phyloP scores from a whole-genome alignment of 1,140 invertebrate genomes.

The Brachionus rubens region DNA sequence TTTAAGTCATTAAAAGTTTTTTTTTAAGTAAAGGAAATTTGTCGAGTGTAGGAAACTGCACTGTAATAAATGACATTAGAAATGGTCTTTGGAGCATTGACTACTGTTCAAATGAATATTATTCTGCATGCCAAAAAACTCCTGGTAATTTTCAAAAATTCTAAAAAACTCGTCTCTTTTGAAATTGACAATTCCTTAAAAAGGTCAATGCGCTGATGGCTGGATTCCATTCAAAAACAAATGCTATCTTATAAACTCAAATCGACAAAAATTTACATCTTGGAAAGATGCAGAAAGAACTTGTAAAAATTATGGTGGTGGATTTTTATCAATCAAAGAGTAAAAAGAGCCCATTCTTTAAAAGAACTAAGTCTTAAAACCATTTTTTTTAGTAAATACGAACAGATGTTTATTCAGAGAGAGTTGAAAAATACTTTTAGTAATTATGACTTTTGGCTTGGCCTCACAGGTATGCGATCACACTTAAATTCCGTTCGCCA shows the following conservation, averaged over 20 bases:
- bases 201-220: slow-evolving; percentile 35
- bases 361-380: not conserved
- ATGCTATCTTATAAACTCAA: slow-evolving; percentile 31
- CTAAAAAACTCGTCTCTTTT: not conserved
- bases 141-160: not conserved
- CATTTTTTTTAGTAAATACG: slow-evolving; percentile 6
- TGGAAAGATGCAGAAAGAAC: slow-evolving; percentile 18
- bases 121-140: slow-evolving; percentile 41
- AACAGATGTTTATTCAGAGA: slow-evolving; percentile 35
- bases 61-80: slow-evolving; percentile 26
- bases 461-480: slow-evolving; percentile 39
- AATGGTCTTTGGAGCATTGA: slow-evolving; percentile 40
- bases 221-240: slow-evolving; percentile 44
- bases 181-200: not conserved
- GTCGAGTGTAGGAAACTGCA: slow-evolving; percentile 14
- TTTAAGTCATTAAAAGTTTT: not conserved
- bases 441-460: slow-evolving; percentile 31
- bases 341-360: not conserved
- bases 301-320: slow-evolving; percentile 22
- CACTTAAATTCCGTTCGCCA: too few relatives aligned
- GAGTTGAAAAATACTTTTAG: slow-evolving; percentile 24
- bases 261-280: not conserved
- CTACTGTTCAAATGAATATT: slow-evolving; percentile 19
- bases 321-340: not conserved
- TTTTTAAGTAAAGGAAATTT: not conserved